Conservation (phyloP, 2,797 vertebrate genomes). For the Argyrosomus regius region DNA sequence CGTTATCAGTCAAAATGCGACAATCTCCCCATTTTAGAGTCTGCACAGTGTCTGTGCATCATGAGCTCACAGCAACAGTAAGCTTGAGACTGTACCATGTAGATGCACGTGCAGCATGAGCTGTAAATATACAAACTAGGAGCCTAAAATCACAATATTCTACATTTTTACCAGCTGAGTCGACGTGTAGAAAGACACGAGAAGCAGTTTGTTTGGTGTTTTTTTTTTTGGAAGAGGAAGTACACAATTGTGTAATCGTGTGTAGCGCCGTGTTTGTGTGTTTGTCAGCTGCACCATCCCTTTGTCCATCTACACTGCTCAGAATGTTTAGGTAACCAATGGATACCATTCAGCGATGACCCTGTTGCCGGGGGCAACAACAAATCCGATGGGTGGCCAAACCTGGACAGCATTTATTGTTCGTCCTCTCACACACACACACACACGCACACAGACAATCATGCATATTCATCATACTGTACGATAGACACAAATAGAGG, state of each 20-base stretch:
- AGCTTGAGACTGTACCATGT: background rate
- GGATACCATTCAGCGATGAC: slow-evolving; percentile 55
- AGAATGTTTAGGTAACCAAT: slow-evolving; percentile 66
- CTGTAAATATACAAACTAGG: too few species aligned
- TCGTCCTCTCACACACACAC: slow-evolving; percentile 6
- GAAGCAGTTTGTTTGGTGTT: too few species aligned
- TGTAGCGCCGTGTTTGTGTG: slow-evolving; percentile 14
- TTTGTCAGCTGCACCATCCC: slow-evolving; percentile 4
- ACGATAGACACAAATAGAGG: slow-evolving; percentile 13
- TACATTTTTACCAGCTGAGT: background rate
- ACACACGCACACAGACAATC: background rate
- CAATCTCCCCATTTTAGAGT: background rate
- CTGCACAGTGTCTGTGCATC: background rate
- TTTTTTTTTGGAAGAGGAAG: too few species aligned
- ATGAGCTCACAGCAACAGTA: background rate
- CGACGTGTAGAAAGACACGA: background rate
- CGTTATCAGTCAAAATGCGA: too few species aligned
- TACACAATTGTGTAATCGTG: background rate
- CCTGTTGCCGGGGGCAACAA: slow-evolving; percentile 67
- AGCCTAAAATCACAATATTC: too few species aligned
- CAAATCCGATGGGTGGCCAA: slow-evolving; percentile 41
- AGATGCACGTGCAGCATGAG: background rate
- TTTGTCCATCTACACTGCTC: slow-evolving; percentile 28
- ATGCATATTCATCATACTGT: slow-evolving; percentile 32
- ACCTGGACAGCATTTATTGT: slow-evolving; percentile 22